Conservation (phyloP, 2,113 vertebrate species). For the Myrmecobius fasciatus region DNA sequence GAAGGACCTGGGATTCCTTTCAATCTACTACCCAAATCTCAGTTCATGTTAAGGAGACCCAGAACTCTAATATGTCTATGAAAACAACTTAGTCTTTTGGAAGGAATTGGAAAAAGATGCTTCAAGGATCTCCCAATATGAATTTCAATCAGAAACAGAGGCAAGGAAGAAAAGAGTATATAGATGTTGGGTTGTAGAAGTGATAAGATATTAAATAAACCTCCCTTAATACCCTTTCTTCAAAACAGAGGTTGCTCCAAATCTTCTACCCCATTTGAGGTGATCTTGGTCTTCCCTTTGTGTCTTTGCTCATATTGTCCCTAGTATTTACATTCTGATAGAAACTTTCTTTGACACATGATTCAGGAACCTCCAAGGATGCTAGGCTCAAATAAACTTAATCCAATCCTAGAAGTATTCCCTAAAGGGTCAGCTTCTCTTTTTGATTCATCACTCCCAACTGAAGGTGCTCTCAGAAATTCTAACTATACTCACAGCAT, state of each 20-base stretch:
- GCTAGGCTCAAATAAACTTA: background rate
- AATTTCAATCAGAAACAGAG: background rate
- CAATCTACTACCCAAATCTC: background rate
- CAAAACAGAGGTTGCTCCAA: background rate
- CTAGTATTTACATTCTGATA: background rate
- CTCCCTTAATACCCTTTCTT: background rate
- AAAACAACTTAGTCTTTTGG: background rate
- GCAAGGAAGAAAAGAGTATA: background rate
- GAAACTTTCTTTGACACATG: background rate
- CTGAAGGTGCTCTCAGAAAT: background rate
- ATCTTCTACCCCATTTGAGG: background rate
- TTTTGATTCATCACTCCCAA: background rate
- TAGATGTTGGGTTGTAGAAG: background rate
- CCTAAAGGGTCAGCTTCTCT: background rate
- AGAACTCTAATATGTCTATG: background rate
- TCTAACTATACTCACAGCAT: background rate
- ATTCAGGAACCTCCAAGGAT: background rate
- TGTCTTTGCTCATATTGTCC: background rate
- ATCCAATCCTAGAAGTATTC: background rate
- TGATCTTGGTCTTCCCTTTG: background rate
- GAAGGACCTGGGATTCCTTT: background rate
- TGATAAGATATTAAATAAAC: background rate
- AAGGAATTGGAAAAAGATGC: background rate
- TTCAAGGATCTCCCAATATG: background rate
- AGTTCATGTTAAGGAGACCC: background rate